These are phyloP conservation scores for Oceanodroma leucorhoa DNA, from an alignment of 2,797 vertebrate genomes.

Conservation along the genomic window DNA sequence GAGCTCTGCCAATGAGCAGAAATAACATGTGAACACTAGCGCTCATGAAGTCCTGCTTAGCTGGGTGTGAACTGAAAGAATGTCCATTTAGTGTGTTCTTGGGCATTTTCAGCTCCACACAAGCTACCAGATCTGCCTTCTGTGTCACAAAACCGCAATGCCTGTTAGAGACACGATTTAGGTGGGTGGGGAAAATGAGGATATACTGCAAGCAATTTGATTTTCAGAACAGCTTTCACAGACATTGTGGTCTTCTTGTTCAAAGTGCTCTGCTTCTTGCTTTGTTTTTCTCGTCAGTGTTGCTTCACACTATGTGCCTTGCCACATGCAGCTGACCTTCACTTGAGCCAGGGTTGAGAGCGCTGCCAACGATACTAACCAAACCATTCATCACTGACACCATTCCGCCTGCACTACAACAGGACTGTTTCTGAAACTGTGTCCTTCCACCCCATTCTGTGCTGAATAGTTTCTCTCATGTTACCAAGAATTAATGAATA, in stretches of 20 bases:
- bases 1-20: not conserved
- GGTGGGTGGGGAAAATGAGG: not conserved
- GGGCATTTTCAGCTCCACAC: not conserved
- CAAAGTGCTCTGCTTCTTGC: not conserved
- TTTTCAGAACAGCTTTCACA: not conserved
- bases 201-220: not conserved
- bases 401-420: not conserved
- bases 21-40: not conserved
- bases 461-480: not conserved
- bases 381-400: accelerated
- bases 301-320: accelerated
- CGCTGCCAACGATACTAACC: not conserved
- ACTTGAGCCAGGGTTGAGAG: not conserved
- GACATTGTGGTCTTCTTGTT: not conserved
- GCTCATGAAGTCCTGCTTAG: not conserved
- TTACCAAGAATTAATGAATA: not conserved
- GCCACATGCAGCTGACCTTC: not conserved
- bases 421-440: not conserved
- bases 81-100: not conserved
- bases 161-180: not conserved
- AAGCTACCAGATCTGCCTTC: not conserved
- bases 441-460: not conserved
- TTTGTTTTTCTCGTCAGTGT: not conserved
- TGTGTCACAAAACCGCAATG: not conserved
- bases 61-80: not conserved